phyloP scores from a whole-genome alignment of 2,113 vertebrate genomes.

The Mormyrus iriodes region DNA sequence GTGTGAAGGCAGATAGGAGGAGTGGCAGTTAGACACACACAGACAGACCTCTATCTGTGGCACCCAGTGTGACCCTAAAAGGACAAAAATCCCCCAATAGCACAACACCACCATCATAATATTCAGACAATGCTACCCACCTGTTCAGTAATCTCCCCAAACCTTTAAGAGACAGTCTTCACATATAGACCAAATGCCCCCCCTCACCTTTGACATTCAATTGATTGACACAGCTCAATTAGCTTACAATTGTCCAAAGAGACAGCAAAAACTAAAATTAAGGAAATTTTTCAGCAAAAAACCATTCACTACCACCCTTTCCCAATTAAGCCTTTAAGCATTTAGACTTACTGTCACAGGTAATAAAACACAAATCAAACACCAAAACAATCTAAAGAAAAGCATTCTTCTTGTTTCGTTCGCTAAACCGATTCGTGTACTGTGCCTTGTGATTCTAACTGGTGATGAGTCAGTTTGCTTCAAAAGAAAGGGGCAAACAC shows the following conservation, averaged over 20 bases:
- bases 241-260: not conserved
- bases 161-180: not conserved
- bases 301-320: not conserved
- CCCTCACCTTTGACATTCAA: not conserved
- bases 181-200: not conserved
- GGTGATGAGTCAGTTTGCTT: not conserved
- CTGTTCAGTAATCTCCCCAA: not conserved
- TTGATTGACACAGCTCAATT: not conserved
- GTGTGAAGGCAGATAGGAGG: conserved; percentile 10
- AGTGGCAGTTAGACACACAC: conserved; percentile 18
- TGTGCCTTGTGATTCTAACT: not conserved
- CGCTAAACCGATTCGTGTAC: not conserved
- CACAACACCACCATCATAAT: not conserved
- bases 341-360: not conserved
- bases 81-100: conserved; percentile 15
- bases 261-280: not conserved
- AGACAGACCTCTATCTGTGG: not conserved
- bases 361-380: not conserved
- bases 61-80: conserved; percentile 19
- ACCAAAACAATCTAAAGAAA: not conserved
- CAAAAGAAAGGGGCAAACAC: not conserved
- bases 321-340: not conserved
- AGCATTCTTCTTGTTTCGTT: not conserved
- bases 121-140: not conserved
- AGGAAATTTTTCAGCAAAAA: not conserved